Conservation (phyloP, 2,113 vertebrate genomes). For the Notarius lentiginosus region DNA sequence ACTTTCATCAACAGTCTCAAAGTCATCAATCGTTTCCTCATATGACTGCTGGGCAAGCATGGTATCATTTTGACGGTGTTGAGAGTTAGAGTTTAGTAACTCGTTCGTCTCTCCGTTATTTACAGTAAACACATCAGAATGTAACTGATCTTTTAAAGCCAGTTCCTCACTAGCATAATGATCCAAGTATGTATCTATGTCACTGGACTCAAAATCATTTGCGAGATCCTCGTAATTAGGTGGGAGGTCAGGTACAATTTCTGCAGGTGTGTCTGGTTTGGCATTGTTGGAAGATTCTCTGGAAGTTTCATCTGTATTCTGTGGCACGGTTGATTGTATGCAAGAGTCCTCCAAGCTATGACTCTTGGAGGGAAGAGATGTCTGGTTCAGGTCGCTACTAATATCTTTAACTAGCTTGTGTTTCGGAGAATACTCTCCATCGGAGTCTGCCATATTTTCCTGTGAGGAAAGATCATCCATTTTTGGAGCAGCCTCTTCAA, state of each 20-base stretch:
- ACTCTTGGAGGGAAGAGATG: not conserved
- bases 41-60: constrained; percentile 52
- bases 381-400: constrained; percentile 25
- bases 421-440: constrained; percentile 61
- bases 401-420: constrained; percentile 43
- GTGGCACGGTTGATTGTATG: constrained; percentile 32
- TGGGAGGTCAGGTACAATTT: constrained; percentile 58
- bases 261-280: constrained; percentile 43
- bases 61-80: constrained; percentile 41
- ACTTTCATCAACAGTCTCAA: constrained; percentile 47
- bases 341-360: constrained; percentile 10
- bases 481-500: constrained; percentile 51
- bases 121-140: constrained; percentile 38
- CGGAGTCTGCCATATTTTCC: constrained; percentile 65
- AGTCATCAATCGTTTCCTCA: constrained; percentile 59
- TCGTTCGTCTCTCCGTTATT: constrained; percentile 19
- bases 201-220: constrained; percentile 62
- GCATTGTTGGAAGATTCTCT: constrained; percentile 40
- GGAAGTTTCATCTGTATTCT: constrained; percentile 20
- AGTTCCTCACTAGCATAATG: constrained; percentile 44
- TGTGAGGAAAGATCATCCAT: constrained; percentile 65
- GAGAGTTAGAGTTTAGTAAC: constrained; percentile 53
- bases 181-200: constrained; percentile 49
- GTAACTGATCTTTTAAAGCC: constrained; percentile 54
- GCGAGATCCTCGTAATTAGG: constrained; percentile 63